These are phyloP conservation scores for Micrasema minimum DNA, from an alignment of 1,140 invertebrate genomes.

Conservation along the genomic window DNA sequence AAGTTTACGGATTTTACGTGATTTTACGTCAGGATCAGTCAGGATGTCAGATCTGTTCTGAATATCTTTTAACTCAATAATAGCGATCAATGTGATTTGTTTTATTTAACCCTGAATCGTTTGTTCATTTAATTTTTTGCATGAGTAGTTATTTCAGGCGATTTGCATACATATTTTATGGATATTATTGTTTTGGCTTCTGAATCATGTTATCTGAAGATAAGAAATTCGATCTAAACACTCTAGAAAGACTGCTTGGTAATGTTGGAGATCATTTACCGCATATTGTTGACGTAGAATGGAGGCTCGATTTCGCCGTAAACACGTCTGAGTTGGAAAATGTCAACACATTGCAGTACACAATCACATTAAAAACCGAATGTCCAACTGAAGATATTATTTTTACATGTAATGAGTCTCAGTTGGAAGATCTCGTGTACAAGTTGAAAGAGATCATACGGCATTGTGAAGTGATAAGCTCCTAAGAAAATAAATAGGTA, in stretches of 20 bases:
- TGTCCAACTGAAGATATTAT: slow-evolving; percentile 62
- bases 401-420: slow-evolving; percentile 71
- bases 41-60: too few species aligned
- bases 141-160: background rate
- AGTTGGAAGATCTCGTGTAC: slow-evolving; percentile 74
- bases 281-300: slow-evolving; percentile 73
- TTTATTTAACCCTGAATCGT: too few species aligned
- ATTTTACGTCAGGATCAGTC: too few species aligned
- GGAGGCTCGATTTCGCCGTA: slow-evolving; percentile 70
- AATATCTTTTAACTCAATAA: too few species aligned
- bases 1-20: too few species aligned
- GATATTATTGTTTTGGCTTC: background rate
- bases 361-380: slow-evolving; percentile 62
- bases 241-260: slow-evolving; percentile 56
- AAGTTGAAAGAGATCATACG: slow-evolving; percentile 73
- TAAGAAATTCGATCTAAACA: slow-evolving; percentile 28
- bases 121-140: too few species aligned
- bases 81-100: too few species aligned
- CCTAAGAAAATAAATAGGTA: slow-evolving; percentile 26
- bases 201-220: slow-evolving; percentile 22
- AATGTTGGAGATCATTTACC: slow-evolving; percentile 66
- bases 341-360: slow-evolving; percentile 61
- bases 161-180: slow-evolving; percentile 12
- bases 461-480: slow-evolving; percentile 69
- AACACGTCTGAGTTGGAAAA: slow-evolving; percentile 60